A percentile compares a stretch with the other conserved stretches of the same genome.
These are phyloP conservation scores for Ciconia maguari DNA, from an alignment of 2,113 vertebrate species.

Conservation along the genomic window DNA sequence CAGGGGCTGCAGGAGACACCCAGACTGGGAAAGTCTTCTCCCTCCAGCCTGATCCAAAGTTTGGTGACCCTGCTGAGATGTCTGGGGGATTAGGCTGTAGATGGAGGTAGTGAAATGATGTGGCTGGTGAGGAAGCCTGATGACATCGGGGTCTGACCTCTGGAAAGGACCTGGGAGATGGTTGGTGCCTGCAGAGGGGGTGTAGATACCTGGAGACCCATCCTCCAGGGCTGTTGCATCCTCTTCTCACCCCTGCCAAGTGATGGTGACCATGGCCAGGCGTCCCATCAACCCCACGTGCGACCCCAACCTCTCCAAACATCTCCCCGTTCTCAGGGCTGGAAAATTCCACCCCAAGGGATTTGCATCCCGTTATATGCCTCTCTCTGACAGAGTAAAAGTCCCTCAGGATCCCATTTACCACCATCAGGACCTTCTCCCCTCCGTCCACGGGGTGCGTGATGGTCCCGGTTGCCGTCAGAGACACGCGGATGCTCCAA, in stretches of 20 bases:
- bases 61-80: neutral
- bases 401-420: neutral
- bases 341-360: neutral
- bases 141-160: neutral
- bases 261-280: neutral
- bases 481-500: fast-evolving
- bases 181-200: neutral
- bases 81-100: neutral
- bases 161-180: neutral
- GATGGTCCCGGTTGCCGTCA: neutral
- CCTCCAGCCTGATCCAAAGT: neutral
- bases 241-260: neutral
- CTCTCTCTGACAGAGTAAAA: neutral
- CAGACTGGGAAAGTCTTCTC: neutral
- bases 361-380: fast-evolving
- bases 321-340: neutral
- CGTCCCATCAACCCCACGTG: neutral
- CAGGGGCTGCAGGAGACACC: neutral
- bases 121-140: neutral
- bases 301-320: neutral
- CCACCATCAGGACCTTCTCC: neutral
- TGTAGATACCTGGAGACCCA: neutral
- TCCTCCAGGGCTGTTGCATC: neutral
- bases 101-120: neutral
- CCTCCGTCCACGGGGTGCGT: fast-evolving